Conservation (phyloP, 2,888 invertebrate species). For the Siphlonurus alternatus region DNA sequence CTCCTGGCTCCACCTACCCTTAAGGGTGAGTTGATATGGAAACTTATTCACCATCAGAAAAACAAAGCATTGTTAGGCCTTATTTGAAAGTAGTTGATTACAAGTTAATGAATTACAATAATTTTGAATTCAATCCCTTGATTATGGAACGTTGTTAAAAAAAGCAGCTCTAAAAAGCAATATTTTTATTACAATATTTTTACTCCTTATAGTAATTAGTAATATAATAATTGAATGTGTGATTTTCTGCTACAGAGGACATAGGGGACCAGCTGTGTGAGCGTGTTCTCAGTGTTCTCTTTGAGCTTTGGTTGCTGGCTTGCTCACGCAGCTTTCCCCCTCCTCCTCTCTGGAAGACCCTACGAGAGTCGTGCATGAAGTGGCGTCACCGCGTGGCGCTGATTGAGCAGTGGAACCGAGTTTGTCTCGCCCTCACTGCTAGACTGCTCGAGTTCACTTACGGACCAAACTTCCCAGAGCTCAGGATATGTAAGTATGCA, state of each 20-base stretch:
- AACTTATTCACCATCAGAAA: not conserved
- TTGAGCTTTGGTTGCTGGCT: slow-evolving; percentile 71
- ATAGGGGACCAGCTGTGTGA: slow-evolving; percentile 93
- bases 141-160: too few relatives aligned
- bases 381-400: slow-evolving; percentile 91
- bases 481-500: slow-evolving; percentile 49
- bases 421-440: slow-evolving; percentile 76
- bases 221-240: too few relatives aligned
- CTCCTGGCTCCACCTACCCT: slow-evolving; percentile 82
- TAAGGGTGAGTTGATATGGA: slow-evolving; percentile 33
- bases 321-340: slow-evolving; percentile 78
- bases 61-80: not conserved
- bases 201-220: too few relatives aligned
- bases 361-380: slow-evolving; percentile 77
- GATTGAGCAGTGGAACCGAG: slow-evolving; percentile 88
- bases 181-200: too few relatives aligned
- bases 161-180: too few relatives aligned
- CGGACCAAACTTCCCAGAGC: slow-evolving; percentile 63
- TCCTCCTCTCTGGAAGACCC: slow-evolving; percentile 88
- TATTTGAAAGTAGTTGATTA: not conserved
- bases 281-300: slow-evolving; percentile 79
- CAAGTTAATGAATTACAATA: not conserved
- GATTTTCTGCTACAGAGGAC: slow-evolving; percentile 52
- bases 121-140: too few relatives aligned
- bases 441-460: slow-evolving; percentile 74